Percentiles rank a stretch among this genome's conserved stretches.
Evolutionary conservation across 2,113 vertebrate species (phyloP).

Genomic region (Tetrao urogallus): DNA sequence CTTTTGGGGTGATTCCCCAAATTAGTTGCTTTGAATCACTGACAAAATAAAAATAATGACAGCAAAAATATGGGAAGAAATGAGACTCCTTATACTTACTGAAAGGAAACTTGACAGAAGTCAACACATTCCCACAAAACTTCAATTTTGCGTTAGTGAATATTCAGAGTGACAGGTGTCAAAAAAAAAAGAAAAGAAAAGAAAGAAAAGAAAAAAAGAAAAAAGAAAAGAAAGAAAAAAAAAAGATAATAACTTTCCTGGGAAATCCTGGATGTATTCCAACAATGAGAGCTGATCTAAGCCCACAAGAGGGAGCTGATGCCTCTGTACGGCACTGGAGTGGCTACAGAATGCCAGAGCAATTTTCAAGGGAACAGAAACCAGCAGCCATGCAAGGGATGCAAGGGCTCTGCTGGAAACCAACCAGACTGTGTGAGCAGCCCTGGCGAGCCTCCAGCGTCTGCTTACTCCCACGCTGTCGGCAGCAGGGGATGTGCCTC

Average conservation of each 20-base stretch:
- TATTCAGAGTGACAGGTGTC: neutral
- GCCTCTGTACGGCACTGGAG: accelerated
- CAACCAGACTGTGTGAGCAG: neutral
- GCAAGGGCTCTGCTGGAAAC: neutral
- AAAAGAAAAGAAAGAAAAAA: neutral
- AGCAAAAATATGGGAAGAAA: neutral
- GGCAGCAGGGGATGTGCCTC: neutral
- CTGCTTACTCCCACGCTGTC: accelerated
- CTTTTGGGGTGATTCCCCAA: neutral
- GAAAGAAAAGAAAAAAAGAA: accelerated
- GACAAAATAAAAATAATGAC: neutral
- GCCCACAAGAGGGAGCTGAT: constrained; percentile 66
- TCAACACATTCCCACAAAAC: neutral
- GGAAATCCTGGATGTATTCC: neutral
- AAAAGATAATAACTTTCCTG: accelerated
- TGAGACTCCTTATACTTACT: accelerated
- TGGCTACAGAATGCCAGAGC: neutral
- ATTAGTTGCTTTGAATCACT: neutral
- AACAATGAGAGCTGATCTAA: neutral
- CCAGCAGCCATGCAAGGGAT: accelerated
- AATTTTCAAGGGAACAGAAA: neutral
- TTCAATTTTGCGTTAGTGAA: neutral
- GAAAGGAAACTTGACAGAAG: neutral
- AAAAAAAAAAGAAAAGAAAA: neutral
- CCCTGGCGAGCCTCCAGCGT: accelerated